These are phyloP conservation scores for Tortrix viridana DNA, from an alignment of 2,888 invertebrate species.

Conservation along the genomic window DNA sequence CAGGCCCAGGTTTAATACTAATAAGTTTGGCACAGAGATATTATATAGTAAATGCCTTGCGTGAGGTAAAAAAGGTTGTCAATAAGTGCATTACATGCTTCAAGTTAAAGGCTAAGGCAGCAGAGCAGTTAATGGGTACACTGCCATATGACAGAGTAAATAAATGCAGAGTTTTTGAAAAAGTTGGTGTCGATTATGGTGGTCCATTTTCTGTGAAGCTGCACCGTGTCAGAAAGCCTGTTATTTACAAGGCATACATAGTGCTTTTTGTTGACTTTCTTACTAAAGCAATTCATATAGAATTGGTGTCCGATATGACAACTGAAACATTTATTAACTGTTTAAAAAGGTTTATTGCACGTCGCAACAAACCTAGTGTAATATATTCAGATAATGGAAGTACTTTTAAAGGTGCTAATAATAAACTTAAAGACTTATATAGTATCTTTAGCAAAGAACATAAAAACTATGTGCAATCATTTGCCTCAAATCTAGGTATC, in stretches of 20 bases:
- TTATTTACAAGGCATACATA: constrained; percentile 5
- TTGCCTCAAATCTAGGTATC: too few relatives aligned
- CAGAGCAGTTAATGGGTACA: constrained; percentile 23
- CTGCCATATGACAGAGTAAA: constrained; percentile 17
- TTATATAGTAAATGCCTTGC: constrained; percentile 3
- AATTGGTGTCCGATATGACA: not conserved
- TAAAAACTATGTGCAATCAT: too few relatives aligned
- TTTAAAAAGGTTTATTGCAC: not conserved
- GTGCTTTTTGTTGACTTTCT: constrained; percentile 6
- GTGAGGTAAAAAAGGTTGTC: constrained; percentile 8
- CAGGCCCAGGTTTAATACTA: not conserved
- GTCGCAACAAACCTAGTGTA: not conserved
- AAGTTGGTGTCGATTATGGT: constrained; percentile 14
- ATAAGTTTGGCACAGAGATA: constrained; percentile 1
- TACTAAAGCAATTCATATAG: constrained; percentile 4
- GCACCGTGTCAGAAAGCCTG: not conserved
- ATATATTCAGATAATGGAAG: not conserved
- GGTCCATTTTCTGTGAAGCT: constrained; percentile 24
- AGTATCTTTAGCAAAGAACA: too few relatives aligned
- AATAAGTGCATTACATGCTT: constrained; percentile 18
- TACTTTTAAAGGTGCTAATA: too few relatives aligned
- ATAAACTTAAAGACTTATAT: too few relatives aligned
- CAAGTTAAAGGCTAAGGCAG: constrained; percentile 1
- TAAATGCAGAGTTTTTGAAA: constrained; percentile 9
- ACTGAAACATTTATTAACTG: not conserved